Evolutionary conservation across 2,113 vertebrate genomes (phyloP).

Genomic region (Nothocercus nigrocapillus): DNA sequence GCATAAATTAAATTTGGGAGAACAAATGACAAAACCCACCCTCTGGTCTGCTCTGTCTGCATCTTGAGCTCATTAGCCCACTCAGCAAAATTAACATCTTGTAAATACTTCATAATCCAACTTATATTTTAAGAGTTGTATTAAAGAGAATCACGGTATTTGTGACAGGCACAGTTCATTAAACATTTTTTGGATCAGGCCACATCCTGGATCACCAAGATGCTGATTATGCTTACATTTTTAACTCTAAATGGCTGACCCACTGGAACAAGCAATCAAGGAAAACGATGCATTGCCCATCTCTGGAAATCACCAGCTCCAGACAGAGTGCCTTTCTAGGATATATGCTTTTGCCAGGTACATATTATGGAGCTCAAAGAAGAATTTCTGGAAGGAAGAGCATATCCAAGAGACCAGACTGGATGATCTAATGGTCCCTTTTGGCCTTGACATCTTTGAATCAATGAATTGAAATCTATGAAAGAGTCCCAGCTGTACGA

Average conservation of each 20-base stretch:
- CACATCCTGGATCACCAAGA: background rate
- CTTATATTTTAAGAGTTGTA: background rate
- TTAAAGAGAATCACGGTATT: background rate
- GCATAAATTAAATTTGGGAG: background rate
- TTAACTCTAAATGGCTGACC: background rate
- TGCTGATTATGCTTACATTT: background rate
- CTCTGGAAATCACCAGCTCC: background rate
- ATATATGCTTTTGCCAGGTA: background rate
- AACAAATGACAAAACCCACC: background rate
- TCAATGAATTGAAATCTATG: background rate
- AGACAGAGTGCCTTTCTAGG: background rate
- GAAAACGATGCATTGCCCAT: background rate
- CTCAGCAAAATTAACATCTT: background rate
- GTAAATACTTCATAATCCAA: background rate
- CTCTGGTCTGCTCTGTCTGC: slow-evolving; percentile 2
- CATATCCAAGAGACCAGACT: background rate
- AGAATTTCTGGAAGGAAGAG: background rate
- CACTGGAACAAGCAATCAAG: background rate
- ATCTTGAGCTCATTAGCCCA: slow-evolving; percentile 9
- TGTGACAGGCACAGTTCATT: background rate
- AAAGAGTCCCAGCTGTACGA: background rate
- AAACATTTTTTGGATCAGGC: background rate
- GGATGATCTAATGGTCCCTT: background rate
- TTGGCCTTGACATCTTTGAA: slow-evolving; percentile 19
- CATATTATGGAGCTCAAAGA: background rate